Evolutionary conservation across 2,888 invertebrate genomes (phyloP), one percentile per base, ranked within the genome.

Genomic region (Standfussiana lucernea): DNA sequence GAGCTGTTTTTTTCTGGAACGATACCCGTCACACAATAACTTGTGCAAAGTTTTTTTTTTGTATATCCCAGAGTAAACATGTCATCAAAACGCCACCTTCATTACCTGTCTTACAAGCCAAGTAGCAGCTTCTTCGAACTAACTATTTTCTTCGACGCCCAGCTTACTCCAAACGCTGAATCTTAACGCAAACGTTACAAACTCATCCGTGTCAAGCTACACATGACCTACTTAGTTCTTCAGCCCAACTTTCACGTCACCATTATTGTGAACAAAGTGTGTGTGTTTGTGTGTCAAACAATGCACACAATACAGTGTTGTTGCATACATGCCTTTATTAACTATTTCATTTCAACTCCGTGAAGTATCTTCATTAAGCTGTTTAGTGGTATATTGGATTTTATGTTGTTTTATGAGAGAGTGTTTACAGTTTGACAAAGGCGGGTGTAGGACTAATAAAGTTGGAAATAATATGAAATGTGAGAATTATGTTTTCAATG

Each of bases 281-380:
- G 72, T 68, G 70, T 68, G 24, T n/a, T n/a, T 45, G 77, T 68
- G 28, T 45, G 65, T 79, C 77, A 82, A 83, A 88, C 86, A 88
- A 86, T 85, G 86, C 81, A 83, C 76, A 86, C 85, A 84, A 85
- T 86, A 77, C 85, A 72, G 77, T 84, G 80, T 80, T 83, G 79
- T 87, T 84, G 84, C 79, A 83, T 85, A 84, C 84, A 85, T 82
- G 73, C 74, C 86, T 88, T 88, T 88, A 87, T 88, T 87, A 90
- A 88, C 86, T 83, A 81, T 88, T 89, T 84, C 79, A 86, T 89
- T 88, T 78, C 73, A 86, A 84, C 82, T 82, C 56, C 45, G 65
- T 70, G 50, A 86, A 82, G 84, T 84, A 79, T 84, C 82, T 82
- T 80, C 80, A 85, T 87, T 88, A 82, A 80, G 61, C 82, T 72